Base-by-base conservation (phyloP, 2,888 invertebrate species). In the Melieria omissa region DNA sequence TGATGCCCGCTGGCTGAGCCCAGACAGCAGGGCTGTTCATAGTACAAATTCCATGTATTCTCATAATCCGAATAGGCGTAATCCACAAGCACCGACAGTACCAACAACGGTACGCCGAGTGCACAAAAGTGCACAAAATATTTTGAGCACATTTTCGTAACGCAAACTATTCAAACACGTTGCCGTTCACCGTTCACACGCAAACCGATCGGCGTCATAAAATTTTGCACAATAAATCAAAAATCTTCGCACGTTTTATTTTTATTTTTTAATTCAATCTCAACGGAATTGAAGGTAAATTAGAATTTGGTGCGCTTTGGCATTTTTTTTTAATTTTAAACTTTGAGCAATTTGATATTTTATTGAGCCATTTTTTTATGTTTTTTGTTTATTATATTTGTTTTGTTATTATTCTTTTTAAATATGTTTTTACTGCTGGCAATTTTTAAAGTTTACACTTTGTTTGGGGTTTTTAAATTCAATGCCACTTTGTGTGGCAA, bases 11-110 rank as follows among this genome's bases (percentile, higher is more conserved):
- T 89, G 79, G 86, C 88, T 80, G 78, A 80, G 76, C 90, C 90
- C 77, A 88, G 88, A 87, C 93, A 93, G 86, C 93, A 93, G 16
- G 93, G 93, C 83, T 92, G 93, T 84, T 93, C 93, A 84, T 91
- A 93, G 86, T 93, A 93, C 86, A 91, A 89, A 85, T 91, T 91
- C 88, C 91, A 91, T 73, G 91, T 91, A 85, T 90, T 91, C 83
- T 91, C 91, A 86, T 90, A 88, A 83, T 91, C 89, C 82, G 86
- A 85, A 75, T 82, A 80, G 76, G 81, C 86, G 79, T 84, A 84
- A 85, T 86, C 86, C 83, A 86, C 85, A 84, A 83, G 81, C 78
- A 85, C 80, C 77, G 85, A 80, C 73, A 82, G 79, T 60, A 81
- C 75, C 12, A 71, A 41, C 4, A 45, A 45, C 44, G 65, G 63